A percentile compares a stretch with the other conserved stretches of the same genome.
Evolutionary conservation across 2,113 vertebrate genomes (phyloP).

Genomic region (Pomatostomus ruficeps): DNA sequence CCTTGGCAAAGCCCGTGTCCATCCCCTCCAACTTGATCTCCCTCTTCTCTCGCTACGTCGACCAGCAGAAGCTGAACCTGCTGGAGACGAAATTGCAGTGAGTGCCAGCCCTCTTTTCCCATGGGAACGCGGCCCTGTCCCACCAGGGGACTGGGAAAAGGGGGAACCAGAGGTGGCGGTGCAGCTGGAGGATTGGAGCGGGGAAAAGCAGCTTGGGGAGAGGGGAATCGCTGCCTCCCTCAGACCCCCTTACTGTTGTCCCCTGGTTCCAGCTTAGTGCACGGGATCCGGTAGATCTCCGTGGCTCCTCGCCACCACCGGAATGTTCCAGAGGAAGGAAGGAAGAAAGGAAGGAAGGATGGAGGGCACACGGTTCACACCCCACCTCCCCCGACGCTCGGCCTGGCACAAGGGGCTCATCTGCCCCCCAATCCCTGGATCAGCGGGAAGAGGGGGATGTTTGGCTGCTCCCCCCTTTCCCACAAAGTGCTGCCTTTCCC

Average conservation of each 20-base stretch:
- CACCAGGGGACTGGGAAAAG: not conserved
- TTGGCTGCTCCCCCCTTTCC: not conserved
- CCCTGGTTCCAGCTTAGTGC: conserved; percentile 64
- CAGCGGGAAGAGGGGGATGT: not conserved
- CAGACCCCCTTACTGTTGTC: not conserved
- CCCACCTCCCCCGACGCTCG: fast-evolving
- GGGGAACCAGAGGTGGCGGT: not conserved
- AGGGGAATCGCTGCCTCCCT: not conserved
- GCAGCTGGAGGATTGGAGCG: not conserved
- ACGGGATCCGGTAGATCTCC: conserved; percentile 69
- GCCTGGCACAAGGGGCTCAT: not conserved
- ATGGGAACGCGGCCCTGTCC: not conserved
- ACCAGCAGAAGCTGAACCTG: conserved; percentile 88
- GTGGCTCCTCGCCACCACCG: not conserved
- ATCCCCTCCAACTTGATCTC: conserved; percentile 86
- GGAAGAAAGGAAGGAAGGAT: conserved; percentile 4
- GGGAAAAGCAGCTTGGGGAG: not conserved
- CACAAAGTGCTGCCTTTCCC: not conserved
- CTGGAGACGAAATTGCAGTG: conserved; percentile 93
- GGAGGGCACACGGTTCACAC: conserved; percentile 33
- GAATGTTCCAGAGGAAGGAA: conserved; percentile 31
- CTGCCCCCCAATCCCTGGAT: not conserved
- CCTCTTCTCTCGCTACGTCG: conserved; percentile 91
- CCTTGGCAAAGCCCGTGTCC: conserved; percentile 83
- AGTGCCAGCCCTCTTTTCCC: conserved; percentile 48